A percentile compares a stretch with the other conserved stretches of the same genome.
These are phyloP conservation scores for Drosophila stalkeri DNA, from an alignment of 2,888 invertebrate genomes.

Conservation along the genomic window DNA sequence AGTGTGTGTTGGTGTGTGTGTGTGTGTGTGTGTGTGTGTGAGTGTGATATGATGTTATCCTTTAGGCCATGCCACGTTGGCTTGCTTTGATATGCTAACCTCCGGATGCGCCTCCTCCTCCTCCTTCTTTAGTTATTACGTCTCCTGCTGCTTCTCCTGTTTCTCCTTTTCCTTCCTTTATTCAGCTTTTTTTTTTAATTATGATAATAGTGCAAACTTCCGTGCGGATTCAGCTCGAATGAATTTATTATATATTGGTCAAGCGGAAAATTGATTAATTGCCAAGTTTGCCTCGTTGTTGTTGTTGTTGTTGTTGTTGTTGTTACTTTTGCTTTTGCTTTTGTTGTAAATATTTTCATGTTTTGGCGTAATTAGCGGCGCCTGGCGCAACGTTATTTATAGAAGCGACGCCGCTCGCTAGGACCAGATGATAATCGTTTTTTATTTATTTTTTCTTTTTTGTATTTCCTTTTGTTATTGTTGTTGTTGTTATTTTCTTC, in stretches of 20 bases:
- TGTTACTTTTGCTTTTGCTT: conserved; percentile 10
- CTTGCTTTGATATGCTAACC: conserved; percentile 10
- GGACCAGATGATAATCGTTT: conserved; percentile 73
- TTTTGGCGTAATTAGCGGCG: conserved; percentile 77
- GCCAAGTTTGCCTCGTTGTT: conserved; percentile 52
- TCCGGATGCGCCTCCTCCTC: conserved; percentile 5
- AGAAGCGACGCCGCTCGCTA: conserved; percentile 47
- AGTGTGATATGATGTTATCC: conserved; percentile 7
- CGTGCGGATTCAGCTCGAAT: conserved; percentile 42
- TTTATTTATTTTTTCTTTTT: not conserved
- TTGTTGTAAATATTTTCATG: conserved; percentile 74
- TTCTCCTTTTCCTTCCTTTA: conserved; percentile 7
- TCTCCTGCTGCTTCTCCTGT: not conserved
- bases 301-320: conserved; percentile 20
- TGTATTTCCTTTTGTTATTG: not conserved
- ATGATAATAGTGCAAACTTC: conserved; percentile 65
- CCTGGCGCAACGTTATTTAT: conserved; percentile 70
- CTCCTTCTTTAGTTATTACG: not conserved
- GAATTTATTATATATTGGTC: conserved; percentile 64
- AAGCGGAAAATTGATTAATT: conserved; percentile 81
- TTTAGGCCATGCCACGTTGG: conserved; percentile 42
- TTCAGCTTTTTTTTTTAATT: conserved; percentile 53
- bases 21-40: conserved; percentile 11
- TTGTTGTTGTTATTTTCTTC: not conserved
- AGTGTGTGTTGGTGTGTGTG: conserved; percentile 5